Evolutionary conservation across 2,113 vertebrate species (phyloP).

Genomic region (Serilophus lunatus): DNA sequence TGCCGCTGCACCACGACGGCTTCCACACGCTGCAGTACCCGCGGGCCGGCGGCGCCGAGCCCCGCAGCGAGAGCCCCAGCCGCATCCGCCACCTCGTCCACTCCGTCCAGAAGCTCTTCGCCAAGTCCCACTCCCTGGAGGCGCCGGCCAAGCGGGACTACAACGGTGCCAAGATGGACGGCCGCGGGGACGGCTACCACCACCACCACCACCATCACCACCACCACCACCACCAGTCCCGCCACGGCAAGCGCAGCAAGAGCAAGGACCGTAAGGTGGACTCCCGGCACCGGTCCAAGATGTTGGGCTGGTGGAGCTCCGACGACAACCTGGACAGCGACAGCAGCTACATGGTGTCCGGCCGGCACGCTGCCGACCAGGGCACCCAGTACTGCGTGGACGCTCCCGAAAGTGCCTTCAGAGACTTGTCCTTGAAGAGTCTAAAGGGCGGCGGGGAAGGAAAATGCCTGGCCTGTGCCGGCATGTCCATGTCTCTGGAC

Average conservation of each 20-base stretch:
- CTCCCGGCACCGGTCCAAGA: conserved; percentile 87
- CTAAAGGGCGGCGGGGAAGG: conserved; percentile 83
- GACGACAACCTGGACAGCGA: conserved; percentile 99
- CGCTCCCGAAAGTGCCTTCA: conserved; percentile 92
- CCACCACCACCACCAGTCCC: conserved; percentile 86
- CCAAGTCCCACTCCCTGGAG: conserved; percentile 97
- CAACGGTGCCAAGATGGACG: conserved; percentile 88
- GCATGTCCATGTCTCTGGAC: conserved; percentile 87
- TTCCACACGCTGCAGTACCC: conserved; percentile 98
- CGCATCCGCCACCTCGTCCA: conserved; percentile 97
- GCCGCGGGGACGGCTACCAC: conserved; percentile 83
- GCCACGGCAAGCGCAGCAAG: conserved; percentile 90
- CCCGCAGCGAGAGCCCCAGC: conserved; percentile 96
- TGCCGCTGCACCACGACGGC: conserved; percentile 95
- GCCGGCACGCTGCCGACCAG: conserved; percentile 73
- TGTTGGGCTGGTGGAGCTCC: conserved; percentile 98
- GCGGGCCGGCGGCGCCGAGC: conserved; percentile 82
- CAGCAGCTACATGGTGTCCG: conserved; percentile 89
- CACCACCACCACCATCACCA: conserved; percentile 85
- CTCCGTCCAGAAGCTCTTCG: conserved; percentile 97
- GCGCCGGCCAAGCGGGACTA: conserved; percentile 92
- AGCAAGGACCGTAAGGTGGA: conserved; percentile 86
- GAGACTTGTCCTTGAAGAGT: conserved; percentile 95
- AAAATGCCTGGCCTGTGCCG: conserved; percentile 93
- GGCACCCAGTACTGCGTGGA: conserved; percentile 84